Evolutionary conservation across 2,888 invertebrate genomes (phyloP).

Genomic region (Athalia cordata): DNA sequence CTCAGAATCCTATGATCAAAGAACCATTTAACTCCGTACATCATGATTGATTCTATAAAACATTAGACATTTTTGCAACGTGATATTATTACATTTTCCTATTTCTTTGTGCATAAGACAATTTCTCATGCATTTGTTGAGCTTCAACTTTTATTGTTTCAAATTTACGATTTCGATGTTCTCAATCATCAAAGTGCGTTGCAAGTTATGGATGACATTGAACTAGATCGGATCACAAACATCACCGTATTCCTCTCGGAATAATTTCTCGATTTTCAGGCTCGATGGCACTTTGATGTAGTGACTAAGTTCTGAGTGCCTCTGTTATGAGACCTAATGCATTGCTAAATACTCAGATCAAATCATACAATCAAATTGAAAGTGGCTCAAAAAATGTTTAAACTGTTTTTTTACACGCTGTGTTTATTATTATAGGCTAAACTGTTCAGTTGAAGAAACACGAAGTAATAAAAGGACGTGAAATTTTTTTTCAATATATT

Average conservation of each 20-base stretch:
- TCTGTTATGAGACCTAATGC: background rate
- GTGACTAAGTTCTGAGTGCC: too few species aligned
- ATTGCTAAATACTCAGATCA: background rate
- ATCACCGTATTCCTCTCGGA: too few species aligned
- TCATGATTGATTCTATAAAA: slow-evolving; percentile 28
- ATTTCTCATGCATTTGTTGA: slow-evolving; percentile 30
- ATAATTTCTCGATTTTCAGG: too few species aligned
- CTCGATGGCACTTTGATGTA: too few species aligned
- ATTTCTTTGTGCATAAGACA: slow-evolving; percentile 28
- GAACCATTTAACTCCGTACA: slow-evolving; percentile 13
- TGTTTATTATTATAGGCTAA: slow-evolving; percentile 19
- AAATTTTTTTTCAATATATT: slow-evolving; percentile 21
- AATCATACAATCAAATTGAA: slow-evolving; percentile 11
- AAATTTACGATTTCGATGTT: slow-evolving; percentile 12
- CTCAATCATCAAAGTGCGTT: background rate
- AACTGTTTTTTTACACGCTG: slow-evolving; percentile 9
- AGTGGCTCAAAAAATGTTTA: slow-evolving; percentile 6
- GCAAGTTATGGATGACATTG: background rate
- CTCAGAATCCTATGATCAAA: slow-evolving; percentile 26
- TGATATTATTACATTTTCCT: slow-evolving; percentile 17
- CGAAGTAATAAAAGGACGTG: slow-evolving; percentile 1
- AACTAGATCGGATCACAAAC: background rate
- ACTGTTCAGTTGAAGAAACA: slow-evolving; percentile 22
- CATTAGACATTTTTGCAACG: slow-evolving; percentile 14
- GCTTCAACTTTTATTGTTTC: slow-evolving; percentile 5